Evolutionary conservation across 2,113 vertebrate genomes (phyloP), one percentile per base, ranked within the genome.

Genomic region (Calidris pugnax): DNA sequence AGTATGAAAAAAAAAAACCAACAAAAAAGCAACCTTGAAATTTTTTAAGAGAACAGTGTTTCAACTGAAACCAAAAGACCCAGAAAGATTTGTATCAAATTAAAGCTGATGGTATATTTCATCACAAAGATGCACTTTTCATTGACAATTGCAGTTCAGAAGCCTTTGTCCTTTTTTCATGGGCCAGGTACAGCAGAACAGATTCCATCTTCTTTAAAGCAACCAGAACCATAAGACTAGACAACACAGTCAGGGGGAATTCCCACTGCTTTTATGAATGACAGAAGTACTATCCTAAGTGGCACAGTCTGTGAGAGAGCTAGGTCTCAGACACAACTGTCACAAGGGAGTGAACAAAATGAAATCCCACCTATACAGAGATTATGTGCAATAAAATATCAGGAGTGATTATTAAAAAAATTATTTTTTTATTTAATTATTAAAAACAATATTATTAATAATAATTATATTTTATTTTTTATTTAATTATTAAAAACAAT

Each of bases 171-270:
- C 17, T 72, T 81, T 76, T 21, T 62, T 32, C 30, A 26, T 18
- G 8, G 24, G 7, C 4, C 12, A 26, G 19, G 9, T 33, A 57
- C 11, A 22, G 4, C 0, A 0, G 26, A 63, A 63, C 8, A 59
- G 8, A 62, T 24, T 41, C 5, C 18, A 28, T 35, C 21, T 67
- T 56, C 53, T 35, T 41, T 77, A 27, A 77, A 47, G 47, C n/a
- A 85, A 57, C 47, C 8, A 47, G 8, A 14, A 8, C 19, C 56
- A 43, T 8, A 45, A 57, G 45, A 37, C 43, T 59, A 17, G 50
- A 37, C n/a, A 69, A 20, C 30, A 19, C 2, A 7, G 4, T 47
- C 23, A 37, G 23, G 53, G 5, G 33, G 5, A 64, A 47, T 6
- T 53, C 14, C 5, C 37, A 43, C 30, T 62, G n/a, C 15, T 37